Base-by-base conservation (phyloP, 2,888 invertebrate genomes). In the Acleris holmiana region DNA sequence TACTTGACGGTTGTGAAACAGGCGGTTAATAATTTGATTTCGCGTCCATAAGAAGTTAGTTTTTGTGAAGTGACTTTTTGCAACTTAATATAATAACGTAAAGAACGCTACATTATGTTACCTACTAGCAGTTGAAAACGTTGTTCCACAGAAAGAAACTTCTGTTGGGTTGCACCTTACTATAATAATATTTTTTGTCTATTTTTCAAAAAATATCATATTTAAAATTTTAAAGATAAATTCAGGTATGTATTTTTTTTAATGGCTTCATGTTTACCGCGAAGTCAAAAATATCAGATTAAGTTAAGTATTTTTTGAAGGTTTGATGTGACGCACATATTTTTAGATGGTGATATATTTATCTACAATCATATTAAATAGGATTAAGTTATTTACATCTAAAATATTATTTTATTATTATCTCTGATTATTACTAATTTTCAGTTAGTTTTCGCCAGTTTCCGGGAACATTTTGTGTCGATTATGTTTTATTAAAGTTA, bases 401-500 rank as follows among this genome's bases (percentile, higher is more conserved):
- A 50, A 41, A 19, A 25, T 41, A 29, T 55, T n/a, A 17, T 54
- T 54, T 53, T 44, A 17, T 54, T 49, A 61, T 55, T 61, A 21
- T 62, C 17, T 44, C 10, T 58, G 35, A 47, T 41, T 47, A 29
- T 23, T 48, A 18, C 48, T 41, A 18, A 64, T 25, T n/a, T 58
- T 64, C 13, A 58, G 58, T 64, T 64, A 41, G 53, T 58, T 53
- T 25, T 65, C 54, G 59, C 59, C 59, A 59, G 59, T 65, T 65
- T 65, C 19, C n/a, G 53, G 53, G 40, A 41, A 21, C 53, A 53
- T 41, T 6, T 21, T 55, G n/a, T 10, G 40, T 48, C 21, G 15
- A 10, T 10, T 54, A 17, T 55, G n/a, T n/a, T n/a, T n/a, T n/a
- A n/a, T 19, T 46, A 25, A 17, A 44, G 40, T 55, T 55, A 55